Conservation (phyloP, 2,888 invertebrate species). For the Lochmaea capreae region DNA sequence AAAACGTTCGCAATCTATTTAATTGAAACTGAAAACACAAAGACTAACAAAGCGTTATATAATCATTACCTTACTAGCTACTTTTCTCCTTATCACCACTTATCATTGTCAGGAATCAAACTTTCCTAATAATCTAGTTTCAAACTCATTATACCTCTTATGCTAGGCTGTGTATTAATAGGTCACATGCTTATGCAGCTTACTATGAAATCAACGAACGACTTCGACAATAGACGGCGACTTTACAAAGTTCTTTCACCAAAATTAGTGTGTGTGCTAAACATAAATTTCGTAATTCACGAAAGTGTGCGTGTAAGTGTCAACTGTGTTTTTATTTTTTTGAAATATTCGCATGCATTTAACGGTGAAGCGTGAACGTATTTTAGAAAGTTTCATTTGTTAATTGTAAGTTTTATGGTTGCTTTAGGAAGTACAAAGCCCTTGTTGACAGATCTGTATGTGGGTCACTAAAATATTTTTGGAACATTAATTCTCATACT, state of each 20-base stretch:
- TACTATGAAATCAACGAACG: neutral
- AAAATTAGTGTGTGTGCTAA: neutral
- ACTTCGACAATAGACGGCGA: neutral
- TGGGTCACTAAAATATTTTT: neutral
- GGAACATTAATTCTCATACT: neutral
- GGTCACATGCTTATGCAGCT: neutral
- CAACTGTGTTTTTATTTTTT: conserved; percentile 13
- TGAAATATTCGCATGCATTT: conserved; percentile 27
- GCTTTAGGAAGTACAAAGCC: neutral
- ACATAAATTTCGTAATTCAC: conserved; percentile 27
- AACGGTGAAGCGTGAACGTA: conserved; percentile 14
- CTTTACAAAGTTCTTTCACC: neutral
- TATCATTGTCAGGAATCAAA: conserved; percentile 18
- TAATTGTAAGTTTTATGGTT: conserved; percentile 9
- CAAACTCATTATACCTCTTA: neutral
- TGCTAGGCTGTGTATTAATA: neutral
- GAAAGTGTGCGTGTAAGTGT: conserved; percentile 34
- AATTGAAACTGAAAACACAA: conserved; percentile 16
- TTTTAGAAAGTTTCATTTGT: conserved; percentile 12
- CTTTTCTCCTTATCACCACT: conserved; percentile 6
- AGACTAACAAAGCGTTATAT: conserved; percentile 14
- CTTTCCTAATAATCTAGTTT: conserved; percentile 4
- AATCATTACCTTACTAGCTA: conserved; percentile 6
- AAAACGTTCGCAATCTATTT: neutral
- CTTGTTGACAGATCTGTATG: neutral